Conservation (phyloP, 2,888 invertebrate genomes). For the Caenorhabditis virilis region DNA sequence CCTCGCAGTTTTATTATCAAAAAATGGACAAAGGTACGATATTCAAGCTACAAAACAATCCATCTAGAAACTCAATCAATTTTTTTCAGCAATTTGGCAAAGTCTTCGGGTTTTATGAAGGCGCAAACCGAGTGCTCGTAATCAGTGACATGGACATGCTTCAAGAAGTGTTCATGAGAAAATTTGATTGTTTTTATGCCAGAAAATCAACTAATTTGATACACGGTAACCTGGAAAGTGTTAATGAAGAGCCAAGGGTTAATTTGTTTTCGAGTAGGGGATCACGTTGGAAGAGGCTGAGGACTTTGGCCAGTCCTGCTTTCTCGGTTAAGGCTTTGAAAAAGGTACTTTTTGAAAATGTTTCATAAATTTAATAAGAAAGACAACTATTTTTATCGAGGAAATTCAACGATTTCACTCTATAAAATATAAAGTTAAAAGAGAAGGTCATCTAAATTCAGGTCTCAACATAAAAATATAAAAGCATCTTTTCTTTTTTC, state of each 20-base stretch:
- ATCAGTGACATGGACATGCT: slow-evolving; percentile 70
- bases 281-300: slow-evolving; percentile 73
- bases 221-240: slow-evolving; percentile 48
- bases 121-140: slow-evolving; percentile 65
- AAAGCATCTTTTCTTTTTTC: too few species aligned
- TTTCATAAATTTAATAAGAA: not conserved
- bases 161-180: slow-evolving; percentile 70
- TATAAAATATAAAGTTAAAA: too few species aligned
- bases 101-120: slow-evolving; percentile 50
- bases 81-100: slow-evolving; percentile 41
- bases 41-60: not conserved
- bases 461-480: too few species aligned
- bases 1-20: slow-evolving; percentile 34
- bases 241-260: slow-evolving; percentile 36
- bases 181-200: slow-evolving; percentile 70
- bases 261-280: slow-evolving; percentile 70
- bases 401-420: too few species aligned
- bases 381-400: too few species aligned
- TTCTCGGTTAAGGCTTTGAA: slow-evolving; percentile 69
- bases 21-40: slow-evolving; percentile 55
- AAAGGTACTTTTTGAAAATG: slow-evolving; percentile 13
- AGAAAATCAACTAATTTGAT: slow-evolving; percentile 62
- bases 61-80: not conserved
- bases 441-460: too few species aligned
- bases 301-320: slow-evolving; percentile 71